Evolutionary conservation across 2,113 vertebrate species (phyloP).

Genomic region (Nyctibius bracteatus): DNA sequence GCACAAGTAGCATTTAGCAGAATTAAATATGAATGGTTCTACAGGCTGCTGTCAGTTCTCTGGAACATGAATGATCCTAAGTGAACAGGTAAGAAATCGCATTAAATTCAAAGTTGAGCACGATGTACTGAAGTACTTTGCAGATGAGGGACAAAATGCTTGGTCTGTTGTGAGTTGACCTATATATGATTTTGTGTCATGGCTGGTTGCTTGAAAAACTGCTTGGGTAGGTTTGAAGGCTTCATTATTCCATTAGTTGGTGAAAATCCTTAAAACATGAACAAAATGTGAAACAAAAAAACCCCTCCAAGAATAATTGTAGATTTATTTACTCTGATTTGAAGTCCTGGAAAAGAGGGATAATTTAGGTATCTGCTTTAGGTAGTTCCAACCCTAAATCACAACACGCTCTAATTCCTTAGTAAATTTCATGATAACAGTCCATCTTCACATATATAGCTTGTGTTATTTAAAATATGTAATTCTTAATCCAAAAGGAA

Average conservation of each 20-base stretch:
- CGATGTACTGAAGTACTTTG: background rate
- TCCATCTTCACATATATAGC: background rate
- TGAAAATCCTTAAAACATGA: background rate
- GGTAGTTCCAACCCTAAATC: background rate
- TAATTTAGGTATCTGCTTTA: background rate
- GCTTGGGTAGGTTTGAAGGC: background rate
- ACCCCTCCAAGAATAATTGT: background rate
- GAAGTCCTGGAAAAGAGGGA: background rate
- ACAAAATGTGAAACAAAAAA: background rate
- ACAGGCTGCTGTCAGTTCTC: background rate
- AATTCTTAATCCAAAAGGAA: background rate
- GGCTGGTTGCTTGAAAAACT: background rate
- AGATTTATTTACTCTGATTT: background rate
- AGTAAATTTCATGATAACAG: background rate
- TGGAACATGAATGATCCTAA: background rate
- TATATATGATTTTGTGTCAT: background rate
- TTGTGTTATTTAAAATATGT: background rate
- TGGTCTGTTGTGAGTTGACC: background rate
- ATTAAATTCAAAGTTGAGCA: background rate
- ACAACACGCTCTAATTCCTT: background rate
- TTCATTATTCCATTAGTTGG: background rate
- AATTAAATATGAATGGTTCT: background rate
- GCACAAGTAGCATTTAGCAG: background rate
- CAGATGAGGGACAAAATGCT: background rate
- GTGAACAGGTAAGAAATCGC: background rate